Base-by-base conservation (phyloP, 37 sponge, comb jelly and placozoan genomes). In the Halichondria panicea region DNA sequence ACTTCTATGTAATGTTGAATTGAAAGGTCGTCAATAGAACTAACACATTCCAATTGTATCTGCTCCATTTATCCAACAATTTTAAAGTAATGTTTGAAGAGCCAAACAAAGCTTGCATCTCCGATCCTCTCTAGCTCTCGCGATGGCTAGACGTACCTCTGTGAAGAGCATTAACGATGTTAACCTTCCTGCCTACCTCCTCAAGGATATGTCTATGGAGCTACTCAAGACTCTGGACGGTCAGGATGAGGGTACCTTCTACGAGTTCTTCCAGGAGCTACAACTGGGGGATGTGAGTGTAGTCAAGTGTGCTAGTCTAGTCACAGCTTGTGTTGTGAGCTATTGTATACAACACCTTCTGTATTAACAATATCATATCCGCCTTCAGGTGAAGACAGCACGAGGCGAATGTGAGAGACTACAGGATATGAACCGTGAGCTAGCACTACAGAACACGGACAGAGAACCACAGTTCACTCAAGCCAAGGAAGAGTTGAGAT, bases 211-310 rank as follows among this genome's bases (percentile, higher is more conserved):
- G 11, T 25, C 15, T 2, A 0, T 69, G 43, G 38, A 59, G 6
- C 18, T 4, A 3, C 68, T 79, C 35, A 55, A 33, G 35, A 56
- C 32, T 12, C 41, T 79, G n/a, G 60, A 4, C 43, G 37, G 9
- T 7, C 68, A 81, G 34, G 84, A 83, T 27, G 76, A 83, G 2
- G 76, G 37, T 42, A 56, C 70, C 4, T 75, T 83, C 48, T 52
- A 41, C 18, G 75, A 83, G 69, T 83, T 75, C 48, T 75, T 83
- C n/a, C 41, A 68, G 9, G 62, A 54, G 0, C 76, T 85, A 57
- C 28, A 72, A 9, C 67, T 85, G 72, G 65, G 64, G 45, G 74
- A 73, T 41, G 79, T 85, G 41, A 85, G 86, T 37, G 19, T 12
- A 7, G 25, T 22, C 12, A n/a, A 58, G 25, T 58, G 15, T 58